Conservation (phyloP, 2,113 vertebrate genomes). For the Takifugu bimaculatus region DNA sequence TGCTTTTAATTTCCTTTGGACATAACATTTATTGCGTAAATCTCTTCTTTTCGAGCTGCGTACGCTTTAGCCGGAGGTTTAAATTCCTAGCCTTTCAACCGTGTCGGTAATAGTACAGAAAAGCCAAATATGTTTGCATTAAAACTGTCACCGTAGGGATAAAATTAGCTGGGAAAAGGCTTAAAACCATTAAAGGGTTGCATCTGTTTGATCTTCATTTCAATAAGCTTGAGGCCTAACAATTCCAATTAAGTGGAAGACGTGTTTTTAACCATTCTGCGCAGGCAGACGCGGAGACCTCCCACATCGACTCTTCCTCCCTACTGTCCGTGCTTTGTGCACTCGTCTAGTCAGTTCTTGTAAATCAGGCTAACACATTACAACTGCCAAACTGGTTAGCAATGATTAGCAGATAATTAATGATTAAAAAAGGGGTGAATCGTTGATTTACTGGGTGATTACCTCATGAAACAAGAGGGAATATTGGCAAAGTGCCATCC, state of each 20-base stretch:
- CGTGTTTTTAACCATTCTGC: background rate
- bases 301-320: background rate
- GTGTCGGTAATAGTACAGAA: too few relatives aligned
- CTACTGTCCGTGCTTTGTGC: constrained; percentile 4
- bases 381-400: constrained; percentile 21
- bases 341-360: constrained; percentile 21
- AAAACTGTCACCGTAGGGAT: too few relatives aligned
- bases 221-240: constrained; percentile 1
- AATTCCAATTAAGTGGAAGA: background rate
- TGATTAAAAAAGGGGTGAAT: constrained; percentile 45
- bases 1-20: too few relatives aligned
- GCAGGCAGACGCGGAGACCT: background rate
- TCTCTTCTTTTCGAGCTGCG: too few relatives aligned
- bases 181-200: constrained; percentile 4
- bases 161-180: background rate
- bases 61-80: too few relatives aligned
- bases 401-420: constrained; percentile 36
- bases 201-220: constrained; percentile 4
- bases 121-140: too few relatives aligned
- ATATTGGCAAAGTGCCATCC: constrained; percentile 18
- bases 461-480: constrained; percentile 34
- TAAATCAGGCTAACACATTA: constrained; percentile 31
- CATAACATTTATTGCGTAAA: too few relatives aligned
- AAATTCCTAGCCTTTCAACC: too few relatives aligned
- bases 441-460: constrained; percentile 52